Evolutionary conservation across 2,888 invertebrate genomes (phyloP).

Genomic region (Oxyscelio sp.): DNA sequence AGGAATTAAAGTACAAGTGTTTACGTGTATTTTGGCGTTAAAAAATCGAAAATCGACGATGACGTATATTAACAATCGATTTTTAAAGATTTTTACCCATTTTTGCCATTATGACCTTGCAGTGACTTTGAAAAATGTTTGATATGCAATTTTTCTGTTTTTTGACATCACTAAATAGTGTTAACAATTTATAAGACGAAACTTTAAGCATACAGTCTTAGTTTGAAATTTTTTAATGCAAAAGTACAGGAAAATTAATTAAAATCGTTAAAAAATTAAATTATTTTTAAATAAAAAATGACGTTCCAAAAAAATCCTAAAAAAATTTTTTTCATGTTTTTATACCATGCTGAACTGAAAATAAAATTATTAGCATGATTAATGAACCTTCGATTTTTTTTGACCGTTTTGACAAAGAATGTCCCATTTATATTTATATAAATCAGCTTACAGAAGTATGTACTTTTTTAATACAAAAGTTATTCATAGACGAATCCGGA

Average conservation of each 20-base stretch:
- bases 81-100: conserved; percentile 9
- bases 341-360: neutral
- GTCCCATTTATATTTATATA: too few relatives aligned
- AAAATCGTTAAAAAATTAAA: conserved; percentile 10
- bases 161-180: conserved; percentile 8
- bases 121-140: conserved; percentile 3
- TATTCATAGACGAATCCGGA: too few relatives aligned
- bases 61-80: conserved; percentile 15
- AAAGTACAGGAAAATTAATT: neutral
- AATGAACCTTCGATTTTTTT: neutral
- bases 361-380: neutral
- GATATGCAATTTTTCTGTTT: conserved; percentile 5
- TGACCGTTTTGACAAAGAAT: conserved; percentile 2
- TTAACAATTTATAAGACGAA: neutral
- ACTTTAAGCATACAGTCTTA: conserved; percentile 8
- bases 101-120: conserved; percentile 5
- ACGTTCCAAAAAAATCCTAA: conserved; percentile 8
- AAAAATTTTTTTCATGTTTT: conserved; percentile 2
- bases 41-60: conserved; percentile 5
- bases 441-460: too few relatives aligned
- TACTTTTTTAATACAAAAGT: too few relatives aligned
- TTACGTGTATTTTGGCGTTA: neutral
- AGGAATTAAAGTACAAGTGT: conserved; percentile 12
- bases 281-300: conserved; percentile 1
- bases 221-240: conserved; percentile 17